These are phyloP conservation scores for Microctonus aethiopoides DNA, from an alignment of 2,888 invertebrate species.

Conservation along the genomic window DNA sequence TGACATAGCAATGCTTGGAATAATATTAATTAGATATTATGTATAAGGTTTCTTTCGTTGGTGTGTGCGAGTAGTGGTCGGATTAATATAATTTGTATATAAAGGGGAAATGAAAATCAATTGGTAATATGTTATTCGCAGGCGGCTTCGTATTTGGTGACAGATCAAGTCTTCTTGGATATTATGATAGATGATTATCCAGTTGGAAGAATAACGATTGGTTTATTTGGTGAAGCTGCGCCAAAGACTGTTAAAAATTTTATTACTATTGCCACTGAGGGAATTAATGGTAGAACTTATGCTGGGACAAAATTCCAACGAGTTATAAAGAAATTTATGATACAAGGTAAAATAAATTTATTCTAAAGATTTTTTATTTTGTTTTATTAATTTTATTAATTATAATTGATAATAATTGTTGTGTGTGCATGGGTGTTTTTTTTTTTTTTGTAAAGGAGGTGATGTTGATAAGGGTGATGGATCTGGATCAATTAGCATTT, in stretches of 20 bases:
- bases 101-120: not conserved
- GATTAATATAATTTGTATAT: not conserved
- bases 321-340: slow-evolving; percentile 89
- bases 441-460: slow-evolving; percentile 72
- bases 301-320: slow-evolving; percentile 85
- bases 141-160: slow-evolving; percentile 77
- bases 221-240: slow-evolving; percentile 87
- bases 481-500: slow-evolving; percentile 85
- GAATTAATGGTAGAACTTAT: slow-evolving; percentile 82
- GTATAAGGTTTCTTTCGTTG: not conserved
- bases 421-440: no score
- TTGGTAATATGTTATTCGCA: slow-evolving; percentile 61
- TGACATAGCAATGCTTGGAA: not conserved
- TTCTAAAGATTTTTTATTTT: not conserved
- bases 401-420: no score
- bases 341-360: slow-evolving; percentile 77
- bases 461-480: slow-evolving; percentile 87
- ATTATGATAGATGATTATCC: slow-evolving; percentile 79
- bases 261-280: slow-evolving; percentile 80
- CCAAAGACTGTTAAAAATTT: slow-evolving; percentile 92
- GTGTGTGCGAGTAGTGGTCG: not conserved
- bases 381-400: not conserved
- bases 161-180: slow-evolving; percentile 86
- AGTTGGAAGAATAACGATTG: slow-evolving; percentile 83
- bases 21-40: not conserved